Percentiles rank a stretch among this genome's conserved stretches.
These are phyloP conservation scores for Rhizomys pruinosus DNA, from an alignment of 2,113 vertebrate genomes.

Conservation along the genomic window DNA sequence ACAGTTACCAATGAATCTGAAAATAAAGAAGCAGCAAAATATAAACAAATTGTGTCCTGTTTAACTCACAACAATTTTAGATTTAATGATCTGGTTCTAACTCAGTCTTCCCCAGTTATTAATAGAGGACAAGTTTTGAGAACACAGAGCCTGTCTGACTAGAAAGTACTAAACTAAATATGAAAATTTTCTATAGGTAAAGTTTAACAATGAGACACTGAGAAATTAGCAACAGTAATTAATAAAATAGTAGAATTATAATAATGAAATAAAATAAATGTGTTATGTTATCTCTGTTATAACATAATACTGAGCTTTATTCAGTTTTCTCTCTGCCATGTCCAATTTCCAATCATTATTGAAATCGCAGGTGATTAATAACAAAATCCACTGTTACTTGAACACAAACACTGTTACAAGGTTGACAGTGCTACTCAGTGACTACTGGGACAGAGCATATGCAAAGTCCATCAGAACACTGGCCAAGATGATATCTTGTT, in stretches of 20 bases:
- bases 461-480: rapidly evolving
- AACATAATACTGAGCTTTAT: background rate
- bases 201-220: background rate
- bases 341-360: background rate
- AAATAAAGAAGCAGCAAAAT: constrained; percentile 45
- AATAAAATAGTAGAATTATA: background rate
- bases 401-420: background rate
- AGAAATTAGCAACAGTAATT: background rate
- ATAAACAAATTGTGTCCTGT: background rate
- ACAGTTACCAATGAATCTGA: constrained; percentile 17
- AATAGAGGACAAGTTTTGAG: background rate
- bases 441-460: background rate
- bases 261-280: background rate
- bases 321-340: background rate
- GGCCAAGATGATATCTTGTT: rapidly evolving
- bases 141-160: rapidly evolving
- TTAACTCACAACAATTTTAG: background rate
- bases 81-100: background rate
- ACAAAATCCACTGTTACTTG: background rate
- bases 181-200: background rate
- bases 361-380: background rate
- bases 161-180: background rate
- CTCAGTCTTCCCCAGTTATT: rapidly evolving
- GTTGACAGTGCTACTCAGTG: background rate
- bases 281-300: background rate